phyloP scores from a whole-genome alignment of 2,797 vertebrate species.

The Halcyon smyrnensis region DNA sequence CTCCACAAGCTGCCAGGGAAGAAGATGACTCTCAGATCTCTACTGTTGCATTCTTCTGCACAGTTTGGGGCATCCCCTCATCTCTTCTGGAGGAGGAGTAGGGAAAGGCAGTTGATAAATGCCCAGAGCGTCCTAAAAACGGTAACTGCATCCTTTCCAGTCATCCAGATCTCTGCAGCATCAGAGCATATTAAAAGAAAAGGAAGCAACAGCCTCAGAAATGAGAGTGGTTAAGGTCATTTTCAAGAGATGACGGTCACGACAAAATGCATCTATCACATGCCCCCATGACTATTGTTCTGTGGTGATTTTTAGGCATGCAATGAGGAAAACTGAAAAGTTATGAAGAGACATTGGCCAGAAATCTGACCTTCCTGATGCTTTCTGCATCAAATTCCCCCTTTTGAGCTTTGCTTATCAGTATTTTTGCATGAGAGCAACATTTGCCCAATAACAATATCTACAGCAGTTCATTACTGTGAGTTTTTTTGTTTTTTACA shows the following conservation, averaged over 20 bases:
- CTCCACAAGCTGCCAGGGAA: not conserved
- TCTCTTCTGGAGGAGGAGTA: not conserved
- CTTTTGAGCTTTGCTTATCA: not conserved
- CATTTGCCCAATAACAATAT: not conserved
- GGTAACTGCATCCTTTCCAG: not conserved
- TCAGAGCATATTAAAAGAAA: not conserved
- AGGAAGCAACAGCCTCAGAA: not conserved
- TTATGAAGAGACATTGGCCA: not conserved
- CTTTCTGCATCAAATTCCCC: not conserved
- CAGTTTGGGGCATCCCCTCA: not conserved
- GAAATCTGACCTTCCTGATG: not conserved
- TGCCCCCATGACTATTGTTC: not conserved
- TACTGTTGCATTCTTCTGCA: not conserved
- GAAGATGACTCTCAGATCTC: not conserved
- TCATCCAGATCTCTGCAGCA: not conserved
- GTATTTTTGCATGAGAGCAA: not conserved
- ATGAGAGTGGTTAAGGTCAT: rapidly evolving
- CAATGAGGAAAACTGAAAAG: not conserved
- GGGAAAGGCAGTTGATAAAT: not conserved
- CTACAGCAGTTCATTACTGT: not conserved
- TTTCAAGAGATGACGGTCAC: not conserved
- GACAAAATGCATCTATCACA: not conserved
- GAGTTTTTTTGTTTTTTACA: not conserved
- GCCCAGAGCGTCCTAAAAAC: not conserved
- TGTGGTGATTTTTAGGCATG: not conserved